phyloP scores from a whole-genome alignment of 1,140 invertebrate species.

The Pissodes strobi region DNA sequence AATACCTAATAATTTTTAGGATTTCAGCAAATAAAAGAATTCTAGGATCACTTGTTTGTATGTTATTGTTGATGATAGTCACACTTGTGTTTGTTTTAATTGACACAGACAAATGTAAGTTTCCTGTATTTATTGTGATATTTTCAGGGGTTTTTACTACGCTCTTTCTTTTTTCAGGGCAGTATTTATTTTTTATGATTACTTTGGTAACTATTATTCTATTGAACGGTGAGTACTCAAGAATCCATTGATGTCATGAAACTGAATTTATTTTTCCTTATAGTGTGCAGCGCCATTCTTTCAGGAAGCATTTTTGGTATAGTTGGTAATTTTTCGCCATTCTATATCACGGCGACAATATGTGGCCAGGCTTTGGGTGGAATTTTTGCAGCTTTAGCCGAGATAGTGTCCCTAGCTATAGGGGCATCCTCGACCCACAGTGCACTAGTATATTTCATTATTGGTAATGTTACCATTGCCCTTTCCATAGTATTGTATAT shows the following conservation, averaged over 20 bases:
- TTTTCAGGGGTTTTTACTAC: no score
- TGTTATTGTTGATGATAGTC: constrained; percentile 77
- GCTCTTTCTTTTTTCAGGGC: no score
- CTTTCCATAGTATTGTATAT: constrained; percentile 73
- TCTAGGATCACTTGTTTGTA: constrained; percentile 72
- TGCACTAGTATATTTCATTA: constrained; percentile 84
- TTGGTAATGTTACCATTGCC: constrained; percentile 75
- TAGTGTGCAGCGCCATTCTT: constrained; percentile 79
- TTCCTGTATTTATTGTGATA: no score
- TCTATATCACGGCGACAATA: constrained; percentile 86
- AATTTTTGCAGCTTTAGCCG: constrained; percentile 82
- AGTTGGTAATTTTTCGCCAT: constrained; percentile 80
- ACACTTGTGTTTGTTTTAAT: constrained; percentile 82
- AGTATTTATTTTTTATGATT: constrained; percentile 78
- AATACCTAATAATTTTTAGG: no score
- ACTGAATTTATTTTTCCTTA: constrained; percentile 47
- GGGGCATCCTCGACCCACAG: constrained; percentile 78
- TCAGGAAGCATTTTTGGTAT: constrained; percentile 84
- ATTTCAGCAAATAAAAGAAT: constrained; percentile 74
- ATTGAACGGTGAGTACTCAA: constrained; percentile 79
- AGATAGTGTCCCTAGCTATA: constrained; percentile 79
- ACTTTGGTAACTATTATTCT: constrained; percentile 79
- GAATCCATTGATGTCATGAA: no score
- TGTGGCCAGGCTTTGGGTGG: constrained; percentile 89
- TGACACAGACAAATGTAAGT: constrained; percentile 80